phyloP scores from a whole-genome alignment of 2,888 invertebrate species.

The Noctua comes region DNA sequence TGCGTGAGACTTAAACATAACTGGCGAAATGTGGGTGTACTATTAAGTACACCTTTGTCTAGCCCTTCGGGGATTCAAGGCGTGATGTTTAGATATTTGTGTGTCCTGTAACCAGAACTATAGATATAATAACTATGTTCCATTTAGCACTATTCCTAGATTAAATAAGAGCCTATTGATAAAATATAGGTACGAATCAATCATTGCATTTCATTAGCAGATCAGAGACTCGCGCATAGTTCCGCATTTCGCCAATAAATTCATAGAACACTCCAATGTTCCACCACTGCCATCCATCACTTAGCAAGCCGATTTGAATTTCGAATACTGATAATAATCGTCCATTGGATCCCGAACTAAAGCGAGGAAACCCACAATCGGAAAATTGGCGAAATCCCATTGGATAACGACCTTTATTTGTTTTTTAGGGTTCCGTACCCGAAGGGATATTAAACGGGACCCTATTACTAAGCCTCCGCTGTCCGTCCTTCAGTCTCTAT shows the following conservation, averaged over 20 bases:
- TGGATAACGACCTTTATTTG: background rate
- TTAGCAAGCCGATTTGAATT: slow-evolving; percentile 33
- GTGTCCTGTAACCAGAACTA: background rate
- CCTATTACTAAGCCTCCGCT: no score
- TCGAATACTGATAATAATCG: slow-evolving; percentile 29
- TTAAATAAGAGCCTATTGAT: background rate
- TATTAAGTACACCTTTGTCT: no score
- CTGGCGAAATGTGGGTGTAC: no score
- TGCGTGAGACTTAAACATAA: no score
- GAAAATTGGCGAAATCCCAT: slow-evolving; percentile 20
- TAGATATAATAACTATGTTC: background rate
- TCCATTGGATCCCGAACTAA: background rate
- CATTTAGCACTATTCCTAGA: background rate
- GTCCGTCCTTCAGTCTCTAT: no score
- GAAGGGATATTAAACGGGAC: no score
- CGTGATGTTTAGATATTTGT: no score
- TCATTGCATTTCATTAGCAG: background rate
- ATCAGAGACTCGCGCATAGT: background rate
- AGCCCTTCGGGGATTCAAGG: no score
- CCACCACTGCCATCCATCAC: slow-evolving; percentile 17
- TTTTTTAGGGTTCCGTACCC: background rate
- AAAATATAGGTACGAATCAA: background rate
- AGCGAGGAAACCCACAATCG: slow-evolving; percentile 3
- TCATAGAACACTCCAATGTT: slow-evolving; percentile 19
- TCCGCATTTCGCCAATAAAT: slow-evolving; percentile 5